phyloP scores from a whole-genome alignment of 1,140 invertebrate species.

The Trichonephila inaurata region DNA sequence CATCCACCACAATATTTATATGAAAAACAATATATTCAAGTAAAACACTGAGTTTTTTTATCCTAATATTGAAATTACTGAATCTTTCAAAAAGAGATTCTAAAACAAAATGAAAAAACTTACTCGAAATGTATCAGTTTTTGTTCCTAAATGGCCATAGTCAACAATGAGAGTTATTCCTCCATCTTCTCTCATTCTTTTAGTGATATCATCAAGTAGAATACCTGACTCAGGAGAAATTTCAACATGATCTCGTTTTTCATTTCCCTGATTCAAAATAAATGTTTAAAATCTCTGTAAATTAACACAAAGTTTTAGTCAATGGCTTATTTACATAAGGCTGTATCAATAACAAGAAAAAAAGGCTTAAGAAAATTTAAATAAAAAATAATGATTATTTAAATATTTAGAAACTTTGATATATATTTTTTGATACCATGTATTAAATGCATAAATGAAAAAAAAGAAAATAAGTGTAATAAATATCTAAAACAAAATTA shows the following conservation, averaged over 20 bases:
- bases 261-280: slow-evolving; percentile 74
- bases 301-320: not conserved
- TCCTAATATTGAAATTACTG: too few relatives aligned
- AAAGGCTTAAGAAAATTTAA: not conserved
- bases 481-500: too few relatives aligned
- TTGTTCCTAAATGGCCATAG: slow-evolving; percentile 95
- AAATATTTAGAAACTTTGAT: not conserved
- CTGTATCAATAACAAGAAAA: not conserved
- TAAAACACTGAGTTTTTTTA: too few relatives aligned
- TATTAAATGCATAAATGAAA: not conserved
- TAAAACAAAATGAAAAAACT: not conserved
- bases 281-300: not conserved
- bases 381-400: not conserved
- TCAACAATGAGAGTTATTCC: slow-evolving; percentile 94
- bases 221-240: slow-evolving; percentile 88
- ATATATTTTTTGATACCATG: not conserved
- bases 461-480: not conserved
- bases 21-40: too few relatives aligned
- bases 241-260: slow-evolving; percentile 86
- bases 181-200: slow-evolving; percentile 86
- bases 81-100: too few relatives aligned
- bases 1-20: too few relatives aligned
- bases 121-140: slow-evolving; percentile 93
- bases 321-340: not conserved
- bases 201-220: slow-evolving; percentile 88